Conservation (phyloP, 2,113 vertebrate species). For the Cyprinodon tularosa region DNA sequence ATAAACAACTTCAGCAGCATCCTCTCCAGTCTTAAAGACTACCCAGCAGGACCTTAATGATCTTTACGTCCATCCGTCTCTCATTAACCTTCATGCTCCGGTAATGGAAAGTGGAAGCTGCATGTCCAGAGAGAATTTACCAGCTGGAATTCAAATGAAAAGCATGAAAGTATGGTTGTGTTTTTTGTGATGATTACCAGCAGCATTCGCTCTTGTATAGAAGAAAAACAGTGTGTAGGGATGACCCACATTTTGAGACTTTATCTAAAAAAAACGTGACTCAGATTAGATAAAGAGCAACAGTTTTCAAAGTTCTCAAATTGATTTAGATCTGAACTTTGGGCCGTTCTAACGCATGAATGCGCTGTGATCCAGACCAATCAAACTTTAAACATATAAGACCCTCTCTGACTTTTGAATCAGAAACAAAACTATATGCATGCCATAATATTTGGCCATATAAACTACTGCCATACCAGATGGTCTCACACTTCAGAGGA, state of each 20-base stretch:
- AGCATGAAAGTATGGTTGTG: not conserved
- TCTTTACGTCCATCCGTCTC: not conserved
- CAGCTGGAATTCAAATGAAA: too few relatives aligned
- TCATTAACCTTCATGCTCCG: constrained; percentile 4
- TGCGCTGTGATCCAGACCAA: not conserved
- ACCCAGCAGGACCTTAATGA: constrained; percentile 2
- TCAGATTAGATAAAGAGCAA: too few relatives aligned
- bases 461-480: too few relatives aligned
- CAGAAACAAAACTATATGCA: too few relatives aligned
- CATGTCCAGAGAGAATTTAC: not conserved
- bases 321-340: not conserved
- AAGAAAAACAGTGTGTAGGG: too few relatives aligned
- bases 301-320: not conserved
- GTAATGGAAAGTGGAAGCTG: constrained; percentile 8
- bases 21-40: not conserved
- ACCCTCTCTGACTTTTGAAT: too few relatives aligned
- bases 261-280: too few relatives aligned
- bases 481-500: too few relatives aligned
- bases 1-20: constrained; percentile 16
- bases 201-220: not conserved
- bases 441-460: too few relatives aligned
- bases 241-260: too few relatives aligned
- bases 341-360: not conserved
- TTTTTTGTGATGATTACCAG: not conserved
- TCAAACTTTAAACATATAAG: too few relatives aligned